Conservation (phyloP, 2,797 vertebrate species). For the Schizopygopsis malacanthus region DNA sequence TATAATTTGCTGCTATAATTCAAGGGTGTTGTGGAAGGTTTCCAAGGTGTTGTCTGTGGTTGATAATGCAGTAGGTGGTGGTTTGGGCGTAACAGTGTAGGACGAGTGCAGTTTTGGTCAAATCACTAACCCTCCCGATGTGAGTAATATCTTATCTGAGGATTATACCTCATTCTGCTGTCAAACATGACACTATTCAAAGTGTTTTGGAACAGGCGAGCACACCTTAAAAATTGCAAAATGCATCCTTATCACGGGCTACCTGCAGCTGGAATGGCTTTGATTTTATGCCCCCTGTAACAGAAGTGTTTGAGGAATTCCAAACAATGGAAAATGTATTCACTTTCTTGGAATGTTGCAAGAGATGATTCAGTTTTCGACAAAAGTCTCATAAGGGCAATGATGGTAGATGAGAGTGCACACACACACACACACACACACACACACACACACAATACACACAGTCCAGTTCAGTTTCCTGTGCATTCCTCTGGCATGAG, state of each 20-base stretch:
- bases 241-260: neutral
- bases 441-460: conserved; percentile 27
- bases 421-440: conserved; percentile 17
- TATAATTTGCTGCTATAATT: neutral
- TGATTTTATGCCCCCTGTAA: neutral
- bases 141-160: conserved; percentile 1
- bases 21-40: neutral
- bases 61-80: neutral
- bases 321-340: neutral
- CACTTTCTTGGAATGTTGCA: conserved; percentile 6
- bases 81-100: neutral
- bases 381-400: neutral
- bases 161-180: neutral
- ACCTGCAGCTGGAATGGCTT: neutral
- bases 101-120: neutral
- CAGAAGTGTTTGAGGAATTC: conserved; percentile 1
- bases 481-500: conserved; percentile 20
- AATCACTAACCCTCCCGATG: neutral
- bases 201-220: neutral
- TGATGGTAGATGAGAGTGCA: neutral
- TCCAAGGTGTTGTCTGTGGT: neutral
- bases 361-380: neutral
- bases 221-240: neutral
- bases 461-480: conserved; percentile 37
- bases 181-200: neutral